phyloP scores from a whole-genome alignment of 2,113 vertebrate species.

The Cettia cetti region DNA sequence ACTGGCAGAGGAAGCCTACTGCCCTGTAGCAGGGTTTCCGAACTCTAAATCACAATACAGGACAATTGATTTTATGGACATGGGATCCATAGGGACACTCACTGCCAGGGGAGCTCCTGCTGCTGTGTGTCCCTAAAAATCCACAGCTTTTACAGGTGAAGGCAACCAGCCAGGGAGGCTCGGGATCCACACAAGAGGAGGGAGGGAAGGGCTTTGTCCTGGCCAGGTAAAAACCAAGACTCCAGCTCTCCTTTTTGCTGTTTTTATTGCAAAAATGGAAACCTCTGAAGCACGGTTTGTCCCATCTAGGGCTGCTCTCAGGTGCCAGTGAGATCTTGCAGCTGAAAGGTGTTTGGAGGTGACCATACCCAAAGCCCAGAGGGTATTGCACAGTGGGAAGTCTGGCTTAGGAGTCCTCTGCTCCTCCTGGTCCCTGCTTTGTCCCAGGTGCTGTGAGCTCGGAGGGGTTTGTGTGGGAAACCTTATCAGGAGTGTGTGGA shows the following conservation, averaged over 20 bases:
- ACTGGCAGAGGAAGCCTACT: background rate
- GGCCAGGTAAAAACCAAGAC: background rate
- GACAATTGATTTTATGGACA: background rate
- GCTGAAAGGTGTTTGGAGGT: background rate
- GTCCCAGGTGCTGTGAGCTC: background rate
- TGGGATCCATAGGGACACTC: background rate
- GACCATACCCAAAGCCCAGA: background rate
- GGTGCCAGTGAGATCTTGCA: background rate
- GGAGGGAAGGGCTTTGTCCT: background rate
- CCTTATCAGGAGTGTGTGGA: background rate
- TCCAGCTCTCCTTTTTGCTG: background rate
- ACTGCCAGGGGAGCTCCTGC: background rate
- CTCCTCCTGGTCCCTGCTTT: background rate
- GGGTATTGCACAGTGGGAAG: background rate
- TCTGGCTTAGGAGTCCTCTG: background rate
- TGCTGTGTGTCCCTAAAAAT: background rate
- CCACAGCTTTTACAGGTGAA: accelerated
- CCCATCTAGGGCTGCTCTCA: background rate
- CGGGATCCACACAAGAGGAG: background rate
- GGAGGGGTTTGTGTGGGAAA: background rate
- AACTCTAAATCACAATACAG: background rate
- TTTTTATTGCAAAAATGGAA: background rate
- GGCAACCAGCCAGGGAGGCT: background rate
- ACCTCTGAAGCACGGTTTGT: background rate
- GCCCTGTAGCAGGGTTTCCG: background rate